Conservation (phyloP, 2,797 vertebrate genomes). For the Lemur catta region DNA sequence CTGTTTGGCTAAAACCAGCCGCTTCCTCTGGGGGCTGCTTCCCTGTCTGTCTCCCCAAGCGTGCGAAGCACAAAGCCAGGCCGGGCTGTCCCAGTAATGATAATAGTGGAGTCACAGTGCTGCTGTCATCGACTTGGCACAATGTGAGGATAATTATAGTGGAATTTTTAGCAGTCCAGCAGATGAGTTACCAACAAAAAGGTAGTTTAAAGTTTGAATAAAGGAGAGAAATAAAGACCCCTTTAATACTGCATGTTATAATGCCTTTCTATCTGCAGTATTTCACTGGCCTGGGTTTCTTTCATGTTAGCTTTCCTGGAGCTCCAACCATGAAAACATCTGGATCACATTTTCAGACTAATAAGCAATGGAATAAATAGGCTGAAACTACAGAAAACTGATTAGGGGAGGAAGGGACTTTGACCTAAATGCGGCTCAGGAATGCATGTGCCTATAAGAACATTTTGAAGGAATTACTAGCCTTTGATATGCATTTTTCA, state of each 20-base stretch:
- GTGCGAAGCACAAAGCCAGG: neutral
- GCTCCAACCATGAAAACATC: slow-evolving; percentile 60
- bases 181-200: slow-evolving; percentile 41
- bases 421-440: neutral
- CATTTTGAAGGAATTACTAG: neutral
- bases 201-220: neutral
- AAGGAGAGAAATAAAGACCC: slow-evolving; percentile 53
- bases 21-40: neutral
- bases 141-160: slow-evolving; percentile 39
- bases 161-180: slow-evolving; percentile 11
- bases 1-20: neutral
- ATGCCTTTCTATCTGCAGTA: slow-evolving; percentile 42
- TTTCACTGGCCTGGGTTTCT: slow-evolving; percentile 53
- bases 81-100: neutral
- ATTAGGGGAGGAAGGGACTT: slow-evolving; percentile 41
- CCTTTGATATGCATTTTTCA: neutral
- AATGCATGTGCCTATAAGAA: neutral
- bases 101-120: neutral
- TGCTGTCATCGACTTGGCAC: neutral
- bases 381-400: slow-evolving; percentile 64
- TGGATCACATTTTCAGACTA: slow-evolving; percentile 65
- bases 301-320: slow-evolving; percentile 52
- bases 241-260: slow-evolving; percentile 53
- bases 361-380: slow-evolving; percentile 57
- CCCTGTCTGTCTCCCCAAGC: neutral